Evolutionary conservation across 1,140 invertebrate genomes (phyloP).

Genomic region (Rhopalosiphum padi): DNA sequence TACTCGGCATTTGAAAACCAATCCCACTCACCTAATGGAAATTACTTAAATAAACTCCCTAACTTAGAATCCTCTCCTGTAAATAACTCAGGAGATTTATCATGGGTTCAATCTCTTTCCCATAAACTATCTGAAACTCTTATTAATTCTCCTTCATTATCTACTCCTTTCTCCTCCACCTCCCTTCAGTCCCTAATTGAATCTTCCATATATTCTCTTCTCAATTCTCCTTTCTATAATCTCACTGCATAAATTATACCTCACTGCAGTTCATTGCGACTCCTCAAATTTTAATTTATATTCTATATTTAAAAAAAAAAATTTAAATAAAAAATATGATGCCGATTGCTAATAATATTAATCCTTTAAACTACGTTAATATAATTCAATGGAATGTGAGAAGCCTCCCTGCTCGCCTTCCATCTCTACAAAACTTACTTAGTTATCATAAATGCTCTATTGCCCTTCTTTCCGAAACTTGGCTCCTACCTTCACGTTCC

Average conservation of each 20-base stretch:
- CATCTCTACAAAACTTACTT: not conserved
- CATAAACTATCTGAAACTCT: not conserved
- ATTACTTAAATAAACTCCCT: no score
- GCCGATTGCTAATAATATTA: no score
- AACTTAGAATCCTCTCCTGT: no score
- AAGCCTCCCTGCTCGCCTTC: not conserved
- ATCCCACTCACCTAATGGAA: no score
- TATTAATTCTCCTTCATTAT: not conserved
- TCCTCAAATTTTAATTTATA: no score
- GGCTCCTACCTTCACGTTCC: not conserved
- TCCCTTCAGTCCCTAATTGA: not conserved
- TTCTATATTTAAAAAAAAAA: no score
- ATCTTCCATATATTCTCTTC: not conserved
- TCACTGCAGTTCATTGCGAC: not conserved
- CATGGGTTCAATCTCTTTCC: not conserved
- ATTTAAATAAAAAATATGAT: no score
- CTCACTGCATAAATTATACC: not conserved
- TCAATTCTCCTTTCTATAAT: not conserved
- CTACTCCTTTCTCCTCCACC: not conserved
- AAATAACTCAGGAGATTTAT: not conserved
- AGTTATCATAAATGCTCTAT: not conserved
- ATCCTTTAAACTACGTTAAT: not conserved
- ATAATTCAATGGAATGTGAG: not conserved
- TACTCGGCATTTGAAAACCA: no score
- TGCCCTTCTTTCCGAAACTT: not conserved